Evolutionary conservation across 2,888 invertebrate species (phyloP).

Genomic region (Orchestes rusci): DNA sequence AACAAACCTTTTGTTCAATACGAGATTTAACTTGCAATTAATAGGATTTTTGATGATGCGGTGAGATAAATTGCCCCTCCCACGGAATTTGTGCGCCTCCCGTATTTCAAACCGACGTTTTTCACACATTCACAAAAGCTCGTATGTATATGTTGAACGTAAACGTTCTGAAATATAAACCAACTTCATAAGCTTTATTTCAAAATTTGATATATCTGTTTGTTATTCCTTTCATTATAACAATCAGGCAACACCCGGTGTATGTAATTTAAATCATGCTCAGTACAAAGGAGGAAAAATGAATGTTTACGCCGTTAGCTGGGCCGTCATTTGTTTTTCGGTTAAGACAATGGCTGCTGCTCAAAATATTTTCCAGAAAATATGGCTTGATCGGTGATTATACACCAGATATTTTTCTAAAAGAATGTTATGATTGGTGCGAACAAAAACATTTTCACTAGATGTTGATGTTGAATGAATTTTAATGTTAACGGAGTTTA

Average conservation of each 20-base stretch:
- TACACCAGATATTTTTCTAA: too few species aligned
- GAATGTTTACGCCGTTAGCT: constrained; percentile 15
- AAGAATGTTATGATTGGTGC: background rate
- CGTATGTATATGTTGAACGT: constrained; percentile 13
- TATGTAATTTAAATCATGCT: constrained; percentile 19
- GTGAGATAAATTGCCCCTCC: constrained; percentile 11
- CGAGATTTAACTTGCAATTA: too few species aligned
- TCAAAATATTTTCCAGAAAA: too few species aligned
- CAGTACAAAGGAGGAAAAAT: constrained; percentile 16
- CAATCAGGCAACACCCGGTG: constrained; percentile 22
- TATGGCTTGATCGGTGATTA: too few species aligned
- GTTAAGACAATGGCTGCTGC: too few species aligned
- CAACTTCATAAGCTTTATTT: constrained; percentile 17
- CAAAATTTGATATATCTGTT: constrained; percentile 26
- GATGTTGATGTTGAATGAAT: background rate
- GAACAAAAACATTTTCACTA: background rate
- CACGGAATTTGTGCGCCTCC: constrained; percentile 4
- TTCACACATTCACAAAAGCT: constrained; percentile 17
- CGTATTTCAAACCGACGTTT: constrained; percentile 11
- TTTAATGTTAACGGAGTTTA: too few species aligned
- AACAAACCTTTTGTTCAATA: too few species aligned
- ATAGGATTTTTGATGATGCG: constrained; percentile 11
- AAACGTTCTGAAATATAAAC: constrained; percentile 16
- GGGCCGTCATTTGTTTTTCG: too few species aligned
- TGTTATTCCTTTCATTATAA: constrained; percentile 27